Evolutionary conservation across 2,797 vertebrate species (phyloP).

Genomic region (Silurus aristotelis): DNA sequence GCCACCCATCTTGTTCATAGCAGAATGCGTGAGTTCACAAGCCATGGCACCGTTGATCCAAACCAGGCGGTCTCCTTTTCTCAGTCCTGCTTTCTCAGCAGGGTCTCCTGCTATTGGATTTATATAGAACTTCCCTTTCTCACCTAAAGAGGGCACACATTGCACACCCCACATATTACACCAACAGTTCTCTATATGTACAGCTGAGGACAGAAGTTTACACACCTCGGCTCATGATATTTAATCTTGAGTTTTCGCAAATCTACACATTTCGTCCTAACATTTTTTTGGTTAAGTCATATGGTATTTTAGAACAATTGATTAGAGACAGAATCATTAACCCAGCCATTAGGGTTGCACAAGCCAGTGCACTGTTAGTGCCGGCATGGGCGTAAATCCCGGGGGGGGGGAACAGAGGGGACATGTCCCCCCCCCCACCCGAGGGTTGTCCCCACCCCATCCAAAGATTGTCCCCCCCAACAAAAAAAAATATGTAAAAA

Average conservation of each 20-base stretch:
- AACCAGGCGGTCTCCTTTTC: conserved; percentile 79
- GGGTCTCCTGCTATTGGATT: conserved; percentile 73
- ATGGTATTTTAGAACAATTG: not conserved
- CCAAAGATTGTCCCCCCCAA: too few relatives aligned
- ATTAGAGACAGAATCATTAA: not conserved
- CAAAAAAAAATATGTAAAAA: too few relatives aligned
- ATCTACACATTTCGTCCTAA: not conserved
- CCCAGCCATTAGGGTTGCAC: too few relatives aligned
- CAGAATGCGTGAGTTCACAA: conserved; percentile 69
- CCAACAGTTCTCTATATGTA: not conserved
- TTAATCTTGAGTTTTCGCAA: not conserved
- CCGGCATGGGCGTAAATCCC: too few relatives aligned
- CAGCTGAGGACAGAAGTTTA: not conserved
- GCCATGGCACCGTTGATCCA: conserved; percentile 84
- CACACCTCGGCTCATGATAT: not conserved
- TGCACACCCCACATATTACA: not conserved
- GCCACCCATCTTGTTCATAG: conserved; percentile 80
- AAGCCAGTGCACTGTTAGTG: too few relatives aligned
- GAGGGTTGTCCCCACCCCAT: too few relatives aligned
- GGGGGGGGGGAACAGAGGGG: too few relatives aligned
- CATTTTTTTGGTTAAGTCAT: not conserved
- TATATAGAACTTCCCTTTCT: conserved; percentile 76
- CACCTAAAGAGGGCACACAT: conserved; percentile 70
- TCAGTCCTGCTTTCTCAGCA: conserved; percentile 83
- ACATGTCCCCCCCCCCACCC: too few relatives aligned